Conservation (phyloP, 2,888 invertebrate species). For the Perdita meconis region DNA sequence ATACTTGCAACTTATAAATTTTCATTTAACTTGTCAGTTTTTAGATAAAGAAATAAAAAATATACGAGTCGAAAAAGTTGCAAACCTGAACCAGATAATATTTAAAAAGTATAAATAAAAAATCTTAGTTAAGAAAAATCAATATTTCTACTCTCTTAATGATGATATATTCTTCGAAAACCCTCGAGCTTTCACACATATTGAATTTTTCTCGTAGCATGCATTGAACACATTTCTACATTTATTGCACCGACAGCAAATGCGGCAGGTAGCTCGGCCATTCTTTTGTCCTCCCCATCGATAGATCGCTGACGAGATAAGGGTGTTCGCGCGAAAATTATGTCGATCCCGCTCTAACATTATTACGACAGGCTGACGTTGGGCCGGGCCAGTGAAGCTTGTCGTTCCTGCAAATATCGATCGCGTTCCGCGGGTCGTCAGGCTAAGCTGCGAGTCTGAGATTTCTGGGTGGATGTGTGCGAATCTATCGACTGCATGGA, state of each 20-base stretch:
- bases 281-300: background rate
- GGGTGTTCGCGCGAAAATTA: slow-evolving; percentile 26
- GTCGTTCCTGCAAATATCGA: slow-evolving; percentile 68
- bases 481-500: slow-evolving; percentile 55
- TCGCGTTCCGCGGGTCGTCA: slow-evolving; percentile 59
- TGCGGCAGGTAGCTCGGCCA: background rate
- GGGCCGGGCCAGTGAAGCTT: slow-evolving; percentile 68
- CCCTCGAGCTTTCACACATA: no score
- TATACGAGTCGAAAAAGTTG: no score
- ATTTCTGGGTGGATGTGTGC: slow-evolving; percentile 60
- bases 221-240: no score
- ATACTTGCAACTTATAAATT: background rate
- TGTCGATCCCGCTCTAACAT: slow-evolving; percentile 27
- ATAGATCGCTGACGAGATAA: background rate
- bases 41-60: no score
- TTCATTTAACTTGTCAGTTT: background rate
- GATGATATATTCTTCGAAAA: no score
- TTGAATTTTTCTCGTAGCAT: no score
- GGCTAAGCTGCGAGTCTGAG: slow-evolving; percentile 57
- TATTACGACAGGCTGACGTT: slow-evolving; percentile 62
- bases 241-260: background rate
- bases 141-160: no score
- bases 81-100: no score
- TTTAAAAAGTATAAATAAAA: no score
- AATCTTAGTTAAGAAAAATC: no score